Evolutionary conservation across 2,888 invertebrate species (phyloP), one percentile per base, ranked within the genome.

Genomic region (Dione juno): DNA sequence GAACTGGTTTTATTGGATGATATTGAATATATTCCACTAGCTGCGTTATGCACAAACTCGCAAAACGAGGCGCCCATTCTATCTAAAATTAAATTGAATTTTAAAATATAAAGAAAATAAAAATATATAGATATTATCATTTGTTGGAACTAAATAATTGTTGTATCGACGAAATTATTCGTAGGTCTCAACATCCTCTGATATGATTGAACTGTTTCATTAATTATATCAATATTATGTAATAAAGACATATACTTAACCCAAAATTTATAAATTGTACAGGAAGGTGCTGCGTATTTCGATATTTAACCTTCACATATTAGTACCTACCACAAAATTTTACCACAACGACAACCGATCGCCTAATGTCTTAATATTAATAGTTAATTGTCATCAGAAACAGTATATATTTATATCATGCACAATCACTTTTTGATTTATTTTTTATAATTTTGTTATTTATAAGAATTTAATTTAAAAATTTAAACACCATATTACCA

Each of bases 41-140:
- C 83, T 97, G 97, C 8, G 97, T 95, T 77, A 97, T 96, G 84
- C 97, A 97, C 79, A 96, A 94, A 16, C 94, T 94, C 1, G 95
- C 95, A 73, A 95, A 95, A 1, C 95, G 92, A 0, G 95, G 95
- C 28, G 94, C 92, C 95, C 95, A 95, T 70, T 95, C 95, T 79
- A 93, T 61, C 61, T 61, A 35, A 45, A 45, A 35, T 8, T 28
- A 40, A 16, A 45, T 14, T 43, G n/a, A 9, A 28, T 9, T 21
- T 43, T 0, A 21, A 40, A 40, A 58, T 21, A 14, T 14, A 43
- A 61, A 43, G 1, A 14, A n/a, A 14, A 11, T 41, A 19, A 9
- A 57, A 10, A 11, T 10, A 0, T 13, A 37, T 16, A 57, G 11
- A 6, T n/a, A n/a, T n/a, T n/a, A n/a, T 0, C 6, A 7, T 52